Evolutionary conservation across 2,113 vertebrate species (phyloP).

Genomic region (Anthoscopus minutus): DNA sequence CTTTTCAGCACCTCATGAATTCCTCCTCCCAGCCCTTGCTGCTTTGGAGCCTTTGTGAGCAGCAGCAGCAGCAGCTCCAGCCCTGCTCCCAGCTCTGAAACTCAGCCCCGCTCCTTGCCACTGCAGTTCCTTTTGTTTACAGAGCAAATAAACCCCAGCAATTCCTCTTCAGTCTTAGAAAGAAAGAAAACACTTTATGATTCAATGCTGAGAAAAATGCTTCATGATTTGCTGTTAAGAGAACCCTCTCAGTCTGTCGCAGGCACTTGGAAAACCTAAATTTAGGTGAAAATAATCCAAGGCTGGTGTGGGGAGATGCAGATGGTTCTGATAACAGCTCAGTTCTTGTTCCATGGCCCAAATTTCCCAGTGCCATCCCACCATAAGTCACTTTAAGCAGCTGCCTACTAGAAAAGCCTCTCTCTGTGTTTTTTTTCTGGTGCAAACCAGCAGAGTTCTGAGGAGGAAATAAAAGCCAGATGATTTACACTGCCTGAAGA

Average conservation of each 20-base stretch:
- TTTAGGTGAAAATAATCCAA: neutral
- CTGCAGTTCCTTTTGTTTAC: neutral
- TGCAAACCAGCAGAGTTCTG: neutral
- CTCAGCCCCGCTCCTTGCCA: neutral
- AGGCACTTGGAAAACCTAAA: neutral
- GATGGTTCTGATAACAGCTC: neutral
- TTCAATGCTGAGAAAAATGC: neutral
- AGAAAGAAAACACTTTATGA: neutral
- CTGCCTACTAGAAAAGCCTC: neutral
- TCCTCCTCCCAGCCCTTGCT: neutral
- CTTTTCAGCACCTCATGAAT: neutral
- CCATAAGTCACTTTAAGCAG: neutral
- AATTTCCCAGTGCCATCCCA: neutral
- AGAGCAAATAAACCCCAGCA: neutral
- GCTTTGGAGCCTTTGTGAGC: neutral
- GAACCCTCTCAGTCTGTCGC: neutral
- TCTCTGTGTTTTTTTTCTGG: neutral
- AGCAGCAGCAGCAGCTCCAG: neutral
- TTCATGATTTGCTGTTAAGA: neutral
- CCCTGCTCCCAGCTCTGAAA: neutral
- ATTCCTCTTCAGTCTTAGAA: neutral
- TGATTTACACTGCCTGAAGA: neutral
- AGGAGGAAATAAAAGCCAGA: slow-evolving; percentile 10
- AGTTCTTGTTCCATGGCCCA: neutral
- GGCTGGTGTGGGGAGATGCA: neutral